phyloP scores from a whole-genome alignment of 1,140 invertebrate genomes.

The Plodia interpunctella region DNA sequence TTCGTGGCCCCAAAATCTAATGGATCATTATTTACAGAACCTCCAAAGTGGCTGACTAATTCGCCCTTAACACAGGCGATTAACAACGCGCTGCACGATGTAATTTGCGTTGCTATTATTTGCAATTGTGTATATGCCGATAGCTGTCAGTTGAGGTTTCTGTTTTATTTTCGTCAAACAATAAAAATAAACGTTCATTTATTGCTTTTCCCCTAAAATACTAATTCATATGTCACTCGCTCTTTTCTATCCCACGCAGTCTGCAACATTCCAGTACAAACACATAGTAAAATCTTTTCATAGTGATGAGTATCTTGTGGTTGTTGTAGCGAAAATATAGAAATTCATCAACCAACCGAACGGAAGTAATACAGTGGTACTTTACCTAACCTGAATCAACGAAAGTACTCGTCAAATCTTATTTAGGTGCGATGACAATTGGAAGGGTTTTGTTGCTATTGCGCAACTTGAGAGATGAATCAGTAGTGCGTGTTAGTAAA shows the following conservation, averaged over 20 bases:
- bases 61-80: constrained; percentile 1
- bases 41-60: background rate
- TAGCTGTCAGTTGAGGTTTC: background rate
- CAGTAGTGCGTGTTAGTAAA: constrained; percentile 27
- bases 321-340: too few relatives aligned
- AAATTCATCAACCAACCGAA: too few relatives aligned
- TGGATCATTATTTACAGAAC: background rate
- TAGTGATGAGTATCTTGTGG: too few relatives aligned
- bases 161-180: too few relatives aligned
- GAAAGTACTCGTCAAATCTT: background rate
- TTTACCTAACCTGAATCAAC: background rate
- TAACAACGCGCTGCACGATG: constrained; percentile 1
- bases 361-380: too few relatives aligned
- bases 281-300: too few relatives aligned
- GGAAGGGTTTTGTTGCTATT: constrained; percentile 21
- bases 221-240: too few relatives aligned
- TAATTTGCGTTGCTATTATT: background rate
- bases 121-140: background rate
- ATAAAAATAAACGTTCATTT: too few relatives aligned
- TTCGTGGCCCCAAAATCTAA: too few relatives aligned
- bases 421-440: constrained; percentile 1
- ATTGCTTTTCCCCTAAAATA: too few relatives aligned
- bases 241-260: too few relatives aligned
- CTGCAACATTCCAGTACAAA: too few relatives aligned
- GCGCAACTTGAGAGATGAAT: constrained; percentile 49